Conservation (phyloP, 1,140 invertebrate genomes). For the Drosophila burlai region DNA sequence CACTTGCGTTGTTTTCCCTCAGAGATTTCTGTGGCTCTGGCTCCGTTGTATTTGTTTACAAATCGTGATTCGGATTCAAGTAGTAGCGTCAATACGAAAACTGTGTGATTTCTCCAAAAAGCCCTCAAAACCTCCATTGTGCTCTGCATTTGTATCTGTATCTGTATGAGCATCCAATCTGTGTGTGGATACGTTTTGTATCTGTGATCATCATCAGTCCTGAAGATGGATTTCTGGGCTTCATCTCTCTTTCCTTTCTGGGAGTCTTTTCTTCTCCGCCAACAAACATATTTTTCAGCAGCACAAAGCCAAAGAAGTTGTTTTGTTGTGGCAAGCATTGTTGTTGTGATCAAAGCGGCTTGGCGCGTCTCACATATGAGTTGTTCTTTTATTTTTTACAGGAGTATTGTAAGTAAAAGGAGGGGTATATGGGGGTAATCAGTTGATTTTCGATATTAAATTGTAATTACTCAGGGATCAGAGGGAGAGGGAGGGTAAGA, state of each 20-base stretch:
- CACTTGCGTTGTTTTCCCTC: slow-evolving; percentile 56
- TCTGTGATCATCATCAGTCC: slow-evolving; percentile 63
- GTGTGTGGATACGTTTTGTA: slow-evolving; percentile 28
- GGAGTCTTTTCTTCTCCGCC: slow-evolving; percentile 43
- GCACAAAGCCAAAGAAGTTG: slow-evolving; percentile 79
- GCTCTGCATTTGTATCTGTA: slow-evolving; percentile 9
- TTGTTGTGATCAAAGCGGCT: slow-evolving; percentile 83
- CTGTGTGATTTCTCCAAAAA: slow-evolving; percentile 47
- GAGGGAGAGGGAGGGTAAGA: not conserved
- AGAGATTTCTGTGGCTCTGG: slow-evolving; percentile 17
- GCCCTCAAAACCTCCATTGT: slow-evolving; percentile 34
- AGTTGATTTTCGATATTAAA: slow-evolving; percentile 69
- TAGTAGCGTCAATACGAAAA: slow-evolving; percentile 68
- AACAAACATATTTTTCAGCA: slow-evolving; percentile 44
- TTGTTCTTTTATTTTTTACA: slow-evolving; percentile 59
- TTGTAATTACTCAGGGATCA: slow-evolving; percentile 70
- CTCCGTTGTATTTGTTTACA: slow-evolving; percentile 78
- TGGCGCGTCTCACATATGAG: slow-evolving; percentile 75
- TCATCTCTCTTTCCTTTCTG: slow-evolving; percentile 51
- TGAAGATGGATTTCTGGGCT: slow-evolving; percentile 77
- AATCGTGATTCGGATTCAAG: slow-evolving; percentile 82
- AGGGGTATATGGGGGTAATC: slow-evolving; percentile 19
- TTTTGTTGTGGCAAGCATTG: slow-evolving; percentile 84
- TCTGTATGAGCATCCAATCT: not conserved
- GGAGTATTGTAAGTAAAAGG: slow-evolving; percentile 2